Conservation (phyloP, 2,797 vertebrate species). For the Enteromius afrohamiltoni region DNA sequence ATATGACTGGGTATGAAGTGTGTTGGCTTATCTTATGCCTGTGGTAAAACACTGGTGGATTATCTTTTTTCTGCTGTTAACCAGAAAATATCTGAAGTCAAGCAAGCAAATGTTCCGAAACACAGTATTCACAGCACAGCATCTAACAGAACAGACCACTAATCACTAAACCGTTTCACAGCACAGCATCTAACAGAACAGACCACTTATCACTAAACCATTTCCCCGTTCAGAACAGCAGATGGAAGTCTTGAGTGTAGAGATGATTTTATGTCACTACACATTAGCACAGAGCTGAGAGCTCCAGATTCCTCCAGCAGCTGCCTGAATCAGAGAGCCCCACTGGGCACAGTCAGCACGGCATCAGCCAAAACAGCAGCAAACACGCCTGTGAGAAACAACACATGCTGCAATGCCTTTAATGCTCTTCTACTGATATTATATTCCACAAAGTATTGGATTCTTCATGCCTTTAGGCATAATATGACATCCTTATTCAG, state of each 20-base stretch:
- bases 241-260: conserved; percentile 66
- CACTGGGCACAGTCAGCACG: conserved; percentile 36
- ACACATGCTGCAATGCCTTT: neutral
- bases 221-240: conserved; percentile 62
- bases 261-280: conserved; percentile 68
- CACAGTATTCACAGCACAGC: neutral
- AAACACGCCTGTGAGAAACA: conserved; percentile 13
- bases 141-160: conserved; percentile 27
- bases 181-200: neutral
- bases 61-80: neutral
- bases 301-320: conserved; percentile 50
- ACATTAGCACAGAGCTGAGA: conserved; percentile 67
- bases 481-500: neutral
- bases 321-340: conserved; percentile 61
- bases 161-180: conserved; percentile 50
- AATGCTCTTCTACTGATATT: conserved; percentile 10
- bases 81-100: neutral
- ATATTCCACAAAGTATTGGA: neutral
- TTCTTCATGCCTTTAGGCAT: conserved; percentile 2
- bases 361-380: conserved; percentile 62
- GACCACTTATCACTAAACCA: conserved; percentile 50
- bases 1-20: neutral
- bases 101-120: conserved; percentile 1
- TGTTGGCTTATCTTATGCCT: neutral
- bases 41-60: neutral